Evolutionary conservation across 2,888 invertebrate species (phyloP).

Genomic region (Amiota mariae): DNA sequence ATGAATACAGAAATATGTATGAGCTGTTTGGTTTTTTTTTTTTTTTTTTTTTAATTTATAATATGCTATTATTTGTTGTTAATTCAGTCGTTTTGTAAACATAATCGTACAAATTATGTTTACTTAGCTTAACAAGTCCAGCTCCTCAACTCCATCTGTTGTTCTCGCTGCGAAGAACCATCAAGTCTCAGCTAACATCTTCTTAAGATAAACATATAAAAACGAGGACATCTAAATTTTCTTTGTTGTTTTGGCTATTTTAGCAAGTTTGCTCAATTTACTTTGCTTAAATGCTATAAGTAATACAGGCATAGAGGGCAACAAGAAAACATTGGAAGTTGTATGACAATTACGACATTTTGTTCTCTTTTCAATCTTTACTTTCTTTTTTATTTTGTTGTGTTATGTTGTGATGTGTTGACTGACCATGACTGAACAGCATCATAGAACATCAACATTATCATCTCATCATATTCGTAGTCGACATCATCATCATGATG

Average conservation of each 20-base stretch:
- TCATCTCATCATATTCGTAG: background rate
- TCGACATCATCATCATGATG: constrained; percentile 20
- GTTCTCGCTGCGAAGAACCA: background rate
- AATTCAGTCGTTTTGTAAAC: background rate
- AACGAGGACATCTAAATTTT: too few species aligned
- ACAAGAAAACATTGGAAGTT: constrained; percentile 24
- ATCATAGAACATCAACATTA: constrained; percentile 1
- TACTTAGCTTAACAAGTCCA: constrained; percentile 9
- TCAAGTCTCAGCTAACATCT: too few species aligned
- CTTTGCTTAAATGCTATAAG: constrained; percentile 1
- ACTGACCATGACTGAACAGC: constrained; percentile 27
- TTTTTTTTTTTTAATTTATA: too few species aligned
- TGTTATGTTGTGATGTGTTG: constrained; percentile 8
- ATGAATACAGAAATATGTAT: too few species aligned
- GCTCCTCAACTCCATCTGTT: background rate
- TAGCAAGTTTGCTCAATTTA: constrained; percentile 9
- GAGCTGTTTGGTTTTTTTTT: too few species aligned
- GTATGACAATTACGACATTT: background rate
- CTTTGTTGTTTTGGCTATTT: background rate
- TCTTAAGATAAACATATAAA: too few species aligned
- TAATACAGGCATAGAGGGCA: constrained; percentile 22
- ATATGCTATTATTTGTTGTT: background rate
- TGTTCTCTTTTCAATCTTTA: too few species aligned
- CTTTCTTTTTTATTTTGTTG: background rate
- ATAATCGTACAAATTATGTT: constrained; percentile 1